phyloP scores from a whole-genome alignment of 1,140 invertebrate species.

The Drosophila burlai region DNA sequence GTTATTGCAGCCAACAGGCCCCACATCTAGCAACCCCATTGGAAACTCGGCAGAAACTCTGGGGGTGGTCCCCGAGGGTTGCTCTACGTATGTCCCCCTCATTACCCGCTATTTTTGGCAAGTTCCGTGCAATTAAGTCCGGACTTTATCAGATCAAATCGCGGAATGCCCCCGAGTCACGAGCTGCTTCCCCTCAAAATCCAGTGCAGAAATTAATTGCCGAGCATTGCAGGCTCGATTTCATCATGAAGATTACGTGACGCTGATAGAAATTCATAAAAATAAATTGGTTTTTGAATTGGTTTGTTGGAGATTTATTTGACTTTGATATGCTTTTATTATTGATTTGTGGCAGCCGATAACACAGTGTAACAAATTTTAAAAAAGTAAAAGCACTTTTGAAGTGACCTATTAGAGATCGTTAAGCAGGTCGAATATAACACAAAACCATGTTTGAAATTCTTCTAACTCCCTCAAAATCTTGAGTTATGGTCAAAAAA shows the following conservation, averaged over 20 bases:
- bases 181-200: slow-evolving; percentile 10
- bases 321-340: slow-evolving; percentile 43
- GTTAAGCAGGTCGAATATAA: too few species aligned
- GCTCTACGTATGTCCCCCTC: slow-evolving; percentile 18
- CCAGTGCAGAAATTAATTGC: slow-evolving; percentile 48
- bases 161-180: slow-evolving; percentile 36
- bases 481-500: too few species aligned
- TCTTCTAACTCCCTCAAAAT: too few species aligned
- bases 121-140: slow-evolving; percentile 73
- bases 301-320: slow-evolving; percentile 56
- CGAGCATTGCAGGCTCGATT: slow-evolving; percentile 62
- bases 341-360: slow-evolving; percentile 61
- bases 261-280: slow-evolving; percentile 73
- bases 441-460: too few species aligned
- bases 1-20: slow-evolving; percentile 34
- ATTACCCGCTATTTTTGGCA: slow-evolving; percentile 47
- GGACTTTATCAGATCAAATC: slow-evolving; percentile 56
- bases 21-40: slow-evolving; percentile 1
- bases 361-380: too few species aligned
- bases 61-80: slow-evolving; percentile 53
- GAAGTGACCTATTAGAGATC: too few species aligned
- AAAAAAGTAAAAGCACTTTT: too few species aligned
- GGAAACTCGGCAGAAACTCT: slow-evolving; percentile 15
- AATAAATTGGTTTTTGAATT: slow-evolving; percentile 71
- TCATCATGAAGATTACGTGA: slow-evolving; percentile 66